Conservation (phyloP, 2,888 invertebrate genomes). For the Pollenia amentaria region DNA sequence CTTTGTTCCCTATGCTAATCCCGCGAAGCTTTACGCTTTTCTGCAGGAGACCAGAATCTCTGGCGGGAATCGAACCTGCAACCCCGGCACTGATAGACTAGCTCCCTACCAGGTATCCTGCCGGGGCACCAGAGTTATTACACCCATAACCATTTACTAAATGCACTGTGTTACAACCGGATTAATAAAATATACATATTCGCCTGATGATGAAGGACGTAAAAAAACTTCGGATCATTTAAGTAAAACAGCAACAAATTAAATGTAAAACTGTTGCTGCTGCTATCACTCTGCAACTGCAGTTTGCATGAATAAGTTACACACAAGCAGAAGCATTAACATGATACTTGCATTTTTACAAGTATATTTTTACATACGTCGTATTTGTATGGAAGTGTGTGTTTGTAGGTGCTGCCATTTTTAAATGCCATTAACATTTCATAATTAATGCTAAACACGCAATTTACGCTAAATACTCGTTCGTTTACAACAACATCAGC, state of each 20-base stretch:
- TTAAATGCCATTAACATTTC: constrained; percentile 80
- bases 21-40: too few relatives aligned
- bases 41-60: too few relatives aligned
- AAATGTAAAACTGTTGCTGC: constrained; percentile 49
- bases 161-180: not conserved
- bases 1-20: too few relatives aligned
- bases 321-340: constrained; percentile 22
- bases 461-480: constrained; percentile 80
- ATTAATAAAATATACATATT: not conserved
- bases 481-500: constrained; percentile 51
- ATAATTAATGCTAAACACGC: constrained; percentile 83
- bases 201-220: not conserved
- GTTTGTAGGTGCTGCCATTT: constrained; percentile 74
- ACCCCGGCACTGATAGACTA: too few relatives aligned
- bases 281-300: constrained; percentile 14
- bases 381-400: constrained; percentile 32
- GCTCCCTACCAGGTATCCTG: too few relatives aligned
- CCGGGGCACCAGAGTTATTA: too few relatives aligned
- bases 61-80: too few relatives aligned
- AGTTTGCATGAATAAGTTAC: constrained; percentile 42
- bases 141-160: not conserved
- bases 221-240: constrained; percentile 5
- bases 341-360: not conserved
- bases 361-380: not conserved
- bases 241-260: constrained; percentile 30